Conservation (phyloP, 2,797 vertebrate species). For the Echiichthys vipera region DNA sequence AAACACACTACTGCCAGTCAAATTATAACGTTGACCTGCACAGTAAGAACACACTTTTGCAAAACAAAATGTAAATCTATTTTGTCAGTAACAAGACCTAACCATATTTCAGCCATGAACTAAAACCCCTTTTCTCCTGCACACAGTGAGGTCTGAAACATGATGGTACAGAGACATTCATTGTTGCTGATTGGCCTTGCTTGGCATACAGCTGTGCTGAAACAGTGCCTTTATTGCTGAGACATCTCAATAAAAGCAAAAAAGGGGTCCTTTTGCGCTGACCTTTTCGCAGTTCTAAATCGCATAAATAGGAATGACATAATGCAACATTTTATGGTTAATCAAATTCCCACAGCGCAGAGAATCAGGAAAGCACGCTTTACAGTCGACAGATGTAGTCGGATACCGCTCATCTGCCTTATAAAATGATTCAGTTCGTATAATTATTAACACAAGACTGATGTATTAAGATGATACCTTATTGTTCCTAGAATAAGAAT, state of each 20-base stretch:
- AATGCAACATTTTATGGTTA: constrained; percentile 85
- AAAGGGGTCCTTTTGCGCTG: constrained; percentile 70
- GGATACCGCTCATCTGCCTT: constrained; percentile 66
- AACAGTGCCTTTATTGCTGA: constrained; percentile 82
- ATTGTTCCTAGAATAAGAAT: constrained; percentile 1
- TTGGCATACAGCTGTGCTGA: constrained; percentile 81
- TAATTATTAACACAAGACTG: constrained; percentile 18
- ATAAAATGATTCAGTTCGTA: constrained; percentile 19
- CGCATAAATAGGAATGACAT: constrained; percentile 83
- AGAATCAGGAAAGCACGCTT: constrained; percentile 67
- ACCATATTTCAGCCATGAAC: constrained; percentile 46
- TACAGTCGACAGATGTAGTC: constrained; percentile 75
- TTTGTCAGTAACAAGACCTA: constrained; percentile 36
- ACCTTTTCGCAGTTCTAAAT: constrained; percentile 82
- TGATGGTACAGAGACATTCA: constrained; percentile 76
- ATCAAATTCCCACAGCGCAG: constrained; percentile 84
- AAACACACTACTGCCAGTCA: neutral
- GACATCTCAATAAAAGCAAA: constrained; percentile 81
- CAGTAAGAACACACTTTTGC: constrained; percentile 17
- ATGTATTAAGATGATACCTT: constrained; percentile 8
- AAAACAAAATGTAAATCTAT: constrained; percentile 36
- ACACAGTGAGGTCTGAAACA: constrained; percentile 51
- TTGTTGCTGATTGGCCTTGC: constrained; percentile 67
- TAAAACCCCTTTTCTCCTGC: constrained; percentile 42
- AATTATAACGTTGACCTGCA: constrained; percentile 6